Conservation (phyloP, 2,797 vertebrate genomes). For the Muraenolepis orangiensis region DNA sequence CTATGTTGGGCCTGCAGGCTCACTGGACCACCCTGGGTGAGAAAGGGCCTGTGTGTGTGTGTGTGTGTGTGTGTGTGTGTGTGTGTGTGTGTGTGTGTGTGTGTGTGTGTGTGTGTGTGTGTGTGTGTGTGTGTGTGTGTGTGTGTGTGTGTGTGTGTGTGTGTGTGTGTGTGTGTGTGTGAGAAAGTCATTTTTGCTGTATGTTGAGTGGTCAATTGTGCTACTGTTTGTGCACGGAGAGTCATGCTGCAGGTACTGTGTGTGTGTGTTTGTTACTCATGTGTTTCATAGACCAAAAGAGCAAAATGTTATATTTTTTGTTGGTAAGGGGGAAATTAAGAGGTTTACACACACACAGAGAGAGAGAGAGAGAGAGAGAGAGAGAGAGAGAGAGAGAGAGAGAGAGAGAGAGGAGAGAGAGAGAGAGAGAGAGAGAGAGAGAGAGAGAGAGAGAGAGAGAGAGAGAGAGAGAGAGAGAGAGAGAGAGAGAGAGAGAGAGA, state of each 20-base stretch:
- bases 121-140: conserved; percentile 17
- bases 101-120: background rate
- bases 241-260: conserved; percentile 1
- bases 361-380: background rate
- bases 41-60: conserved; percentile 10
- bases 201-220: background rate
- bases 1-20: conserved; percentile 51
- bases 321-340: background rate
- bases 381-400: background rate
- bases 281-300: conserved; percentile 32
- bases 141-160: conserved; percentile 11
- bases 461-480: too few relatives aligned
- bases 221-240: background rate
- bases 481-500: background rate
- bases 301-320: conserved; percentile 24
- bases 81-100: background rate
- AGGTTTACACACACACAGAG: background rate
- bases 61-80: background rate
- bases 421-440: background rate
- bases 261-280: conserved; percentile 19
- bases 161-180: background rate
- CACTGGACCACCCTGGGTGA: conserved; percentile 60
- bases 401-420: background rate
- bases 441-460: conserved; percentile 7
- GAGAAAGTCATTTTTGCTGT: conserved; percentile 3